Conservation (phyloP, 1,140 invertebrate species). For the Bombus consobrinus region DNA sequence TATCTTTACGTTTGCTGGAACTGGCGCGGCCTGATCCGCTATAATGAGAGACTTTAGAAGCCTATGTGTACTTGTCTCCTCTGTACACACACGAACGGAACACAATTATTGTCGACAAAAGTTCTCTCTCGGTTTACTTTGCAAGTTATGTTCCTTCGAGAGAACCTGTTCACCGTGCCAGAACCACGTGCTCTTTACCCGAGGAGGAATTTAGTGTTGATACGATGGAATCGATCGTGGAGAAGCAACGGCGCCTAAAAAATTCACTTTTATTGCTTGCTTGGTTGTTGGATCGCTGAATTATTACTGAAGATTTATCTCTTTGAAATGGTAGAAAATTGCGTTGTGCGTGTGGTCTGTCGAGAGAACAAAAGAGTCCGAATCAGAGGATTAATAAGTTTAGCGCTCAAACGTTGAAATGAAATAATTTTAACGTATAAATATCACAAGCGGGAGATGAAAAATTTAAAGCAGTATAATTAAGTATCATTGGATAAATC, state of each 20-base stretch:
- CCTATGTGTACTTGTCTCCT: not conserved
- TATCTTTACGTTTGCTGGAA: constrained; percentile 25
- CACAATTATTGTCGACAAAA: constrained; percentile 31
- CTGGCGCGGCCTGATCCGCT: constrained; percentile 6
- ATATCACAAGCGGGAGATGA: not conserved
- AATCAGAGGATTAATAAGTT: not conserved
- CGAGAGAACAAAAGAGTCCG: not conserved
- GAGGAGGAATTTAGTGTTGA: not conserved
- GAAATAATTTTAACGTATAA: not conserved
- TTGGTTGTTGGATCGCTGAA: not conserved
- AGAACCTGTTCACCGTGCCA: not conserved
- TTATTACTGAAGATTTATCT: not conserved
- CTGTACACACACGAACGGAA: constrained; percentile 1
- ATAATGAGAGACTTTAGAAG: constrained; percentile 43
- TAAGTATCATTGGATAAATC: not conserved
- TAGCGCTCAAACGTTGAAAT: not conserved
- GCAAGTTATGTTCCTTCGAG: not conserved
- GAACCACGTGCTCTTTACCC: not conserved
- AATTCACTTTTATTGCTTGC: not conserved
- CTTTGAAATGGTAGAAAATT: not conserved
- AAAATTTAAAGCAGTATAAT: not conserved
- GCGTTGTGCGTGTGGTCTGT: not conserved
- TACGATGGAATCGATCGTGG: not conserved
- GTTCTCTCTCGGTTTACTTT: constrained; percentile 25
- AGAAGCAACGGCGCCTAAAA: not conserved